Evolutionary conservation across 2,888 invertebrate species (phyloP), one percentile per base, ranked within the genome.

Genomic region (Penaeus monodon): DNA sequence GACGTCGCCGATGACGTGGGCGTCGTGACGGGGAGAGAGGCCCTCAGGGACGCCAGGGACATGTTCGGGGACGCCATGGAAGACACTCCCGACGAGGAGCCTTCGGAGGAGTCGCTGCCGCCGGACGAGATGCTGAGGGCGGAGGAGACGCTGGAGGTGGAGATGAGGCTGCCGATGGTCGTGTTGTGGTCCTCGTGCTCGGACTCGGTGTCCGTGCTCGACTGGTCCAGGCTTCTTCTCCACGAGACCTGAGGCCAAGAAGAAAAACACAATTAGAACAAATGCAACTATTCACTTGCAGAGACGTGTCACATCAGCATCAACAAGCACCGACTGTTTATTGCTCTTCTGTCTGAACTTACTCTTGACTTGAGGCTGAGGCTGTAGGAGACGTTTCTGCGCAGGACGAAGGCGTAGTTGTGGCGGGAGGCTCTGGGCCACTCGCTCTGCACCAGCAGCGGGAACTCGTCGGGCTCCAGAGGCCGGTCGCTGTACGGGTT

Each of bases 381-480:
- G 22, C 84, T 85, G 44, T 86, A 81, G 65, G 79, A 74, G 76
- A 87, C 81, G 74, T 88, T 88, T 24, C 90, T 65, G 1, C 90
- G 82, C 17, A 90, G 85, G 38, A 90, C 88, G 38, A 90, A 85
- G 49, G 86, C 78, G n/a, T 77, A 81, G 33, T 88, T 70, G 64
- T 81, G 81, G 12, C 87, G 77, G 49, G 63, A 65, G 38, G 76
- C 74, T n/a, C 81, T 68, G n/a, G 90, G 85, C 90, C 90, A 90
- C 33, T 87, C 83, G 63, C 87, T 85, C 88, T 90, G 86, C 65
- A 88, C 84, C 77, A 79, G 84, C 57, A 90, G 70, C 24, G 90
- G 90, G 49, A 77, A 79, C 68, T 90, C 90, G 17, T 84, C 83
- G 12, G 65, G 81, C 57, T 73, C 57, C n/a, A 90, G 88, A 0